phyloP scores from a whole-genome alignment of 2,113 vertebrate genomes.

The Aythya baeri region DNA sequence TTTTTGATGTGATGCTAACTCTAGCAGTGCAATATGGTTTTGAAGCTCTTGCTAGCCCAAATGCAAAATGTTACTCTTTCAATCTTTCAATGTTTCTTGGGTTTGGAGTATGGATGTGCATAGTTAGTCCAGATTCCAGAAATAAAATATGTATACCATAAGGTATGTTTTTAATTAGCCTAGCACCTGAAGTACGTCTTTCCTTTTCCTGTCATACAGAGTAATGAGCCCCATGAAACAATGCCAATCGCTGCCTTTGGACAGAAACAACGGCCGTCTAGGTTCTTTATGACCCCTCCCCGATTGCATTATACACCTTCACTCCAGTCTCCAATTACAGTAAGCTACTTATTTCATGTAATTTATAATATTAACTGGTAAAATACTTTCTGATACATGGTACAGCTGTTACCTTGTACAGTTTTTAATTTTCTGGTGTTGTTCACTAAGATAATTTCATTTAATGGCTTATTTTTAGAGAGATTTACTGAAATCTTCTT shows the following conservation, averaged over 20 bases:
- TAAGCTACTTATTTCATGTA: conserved; percentile 53
- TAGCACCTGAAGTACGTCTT: neutral
- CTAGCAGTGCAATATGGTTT: neutral
- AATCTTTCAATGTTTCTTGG: neutral
- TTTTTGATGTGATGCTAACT: neutral
- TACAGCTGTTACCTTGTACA: neutral
- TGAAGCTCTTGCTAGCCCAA: neutral
- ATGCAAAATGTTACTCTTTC: neutral
- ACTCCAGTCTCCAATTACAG: conserved; percentile 88
- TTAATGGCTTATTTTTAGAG: too few species aligned
- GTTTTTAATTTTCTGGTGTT: neutral
- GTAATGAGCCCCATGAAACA: conserved; percentile 96
- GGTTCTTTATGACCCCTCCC: conserved; percentile 92
- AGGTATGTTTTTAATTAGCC: neutral
- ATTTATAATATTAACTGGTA: neutral
- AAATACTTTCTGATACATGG: neutral
- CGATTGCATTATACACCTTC: conserved; percentile 85
- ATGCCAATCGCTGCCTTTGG: conserved; percentile 98
- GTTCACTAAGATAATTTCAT: neutral
- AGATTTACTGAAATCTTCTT: neutral
- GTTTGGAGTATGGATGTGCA: neutral
- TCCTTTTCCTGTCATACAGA: conserved; percentile 75
- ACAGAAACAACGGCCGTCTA: conserved; percentile 92
- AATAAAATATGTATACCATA: neutral
- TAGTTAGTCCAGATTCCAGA: neutral